Evolutionary conservation across 2,797 vertebrate species (phyloP).

Genomic region (Pitangus sulphuratus): DNA sequence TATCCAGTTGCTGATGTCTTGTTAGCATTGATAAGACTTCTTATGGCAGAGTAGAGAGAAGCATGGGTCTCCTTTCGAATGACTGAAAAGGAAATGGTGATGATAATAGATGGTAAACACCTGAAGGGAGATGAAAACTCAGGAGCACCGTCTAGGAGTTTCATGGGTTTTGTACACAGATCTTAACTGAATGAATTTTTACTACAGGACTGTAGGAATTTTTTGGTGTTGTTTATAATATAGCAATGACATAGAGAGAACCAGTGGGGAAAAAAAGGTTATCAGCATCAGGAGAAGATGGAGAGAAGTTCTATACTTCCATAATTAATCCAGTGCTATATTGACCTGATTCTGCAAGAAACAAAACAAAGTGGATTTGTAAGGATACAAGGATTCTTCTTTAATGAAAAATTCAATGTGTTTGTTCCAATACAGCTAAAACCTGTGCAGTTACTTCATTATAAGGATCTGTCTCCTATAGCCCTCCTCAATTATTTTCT

Average conservation of each 20-base stretch:
- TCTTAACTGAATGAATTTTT: not conserved
- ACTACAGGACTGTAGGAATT: not conserved
- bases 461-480: not conserved
- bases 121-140: not conserved
- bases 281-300: not conserved
- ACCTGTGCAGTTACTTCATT: not conserved
- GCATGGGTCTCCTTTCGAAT: not conserved
- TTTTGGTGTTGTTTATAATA: not conserved
- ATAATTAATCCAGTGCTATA: not conserved
- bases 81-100: not conserved
- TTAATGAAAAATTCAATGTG: not conserved
- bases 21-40: not conserved
- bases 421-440: not conserved
- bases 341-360: not conserved
- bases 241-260: not conserved
- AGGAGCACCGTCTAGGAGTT: not conserved
- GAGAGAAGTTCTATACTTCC: not conserved
- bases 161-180: not conserved
- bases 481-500: not conserved
- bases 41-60: not conserved
- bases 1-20: not conserved
- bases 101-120: not conserved
- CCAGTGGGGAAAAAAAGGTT: not conserved
- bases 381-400: not conserved
- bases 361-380: not conserved